Evolutionary conservation across 2,888 invertebrate species (phyloP).

Genomic region (Eudasyphora cyanicolor): DNA sequence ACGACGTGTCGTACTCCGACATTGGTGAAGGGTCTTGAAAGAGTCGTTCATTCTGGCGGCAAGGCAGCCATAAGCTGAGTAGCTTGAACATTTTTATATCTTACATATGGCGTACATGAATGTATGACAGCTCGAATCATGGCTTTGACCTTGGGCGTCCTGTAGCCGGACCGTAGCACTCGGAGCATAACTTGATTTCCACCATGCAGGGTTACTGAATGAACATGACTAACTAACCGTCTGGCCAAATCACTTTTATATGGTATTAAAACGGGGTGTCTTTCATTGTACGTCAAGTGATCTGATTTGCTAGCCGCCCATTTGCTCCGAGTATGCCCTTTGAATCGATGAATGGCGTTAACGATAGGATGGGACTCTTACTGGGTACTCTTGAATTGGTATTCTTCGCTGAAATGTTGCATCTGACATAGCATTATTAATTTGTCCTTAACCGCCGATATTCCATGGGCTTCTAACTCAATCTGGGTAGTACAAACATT

Average conservation of each 20-base stretch:
- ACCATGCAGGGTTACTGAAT: no score
- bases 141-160: no score
- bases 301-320: background rate
- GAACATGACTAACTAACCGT: no score
- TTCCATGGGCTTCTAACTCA: background rate
- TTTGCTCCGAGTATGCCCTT: background rate
- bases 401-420: no score
- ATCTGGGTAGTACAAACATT: background rate
- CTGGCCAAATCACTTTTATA: no score
- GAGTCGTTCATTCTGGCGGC: conserved; percentile 14
- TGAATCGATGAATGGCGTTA: no score
- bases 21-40: conserved; percentile 10
- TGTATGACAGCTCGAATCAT: no score
- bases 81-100: background rate
- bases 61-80: conserved; percentile 37
- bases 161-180: no score
- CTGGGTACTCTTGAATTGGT: background rate
- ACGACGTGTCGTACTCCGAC: conserved; percentile 33
- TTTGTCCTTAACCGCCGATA: background rate
- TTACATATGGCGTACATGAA: no score
- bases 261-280: no score
- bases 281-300: background rate
- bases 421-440: no score
- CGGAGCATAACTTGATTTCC: conserved; percentile 16
- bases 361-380: no score